Evolutionary conservation across 2,888 invertebrate species (phyloP).

Genomic region (Epinotia nisella): DNA sequence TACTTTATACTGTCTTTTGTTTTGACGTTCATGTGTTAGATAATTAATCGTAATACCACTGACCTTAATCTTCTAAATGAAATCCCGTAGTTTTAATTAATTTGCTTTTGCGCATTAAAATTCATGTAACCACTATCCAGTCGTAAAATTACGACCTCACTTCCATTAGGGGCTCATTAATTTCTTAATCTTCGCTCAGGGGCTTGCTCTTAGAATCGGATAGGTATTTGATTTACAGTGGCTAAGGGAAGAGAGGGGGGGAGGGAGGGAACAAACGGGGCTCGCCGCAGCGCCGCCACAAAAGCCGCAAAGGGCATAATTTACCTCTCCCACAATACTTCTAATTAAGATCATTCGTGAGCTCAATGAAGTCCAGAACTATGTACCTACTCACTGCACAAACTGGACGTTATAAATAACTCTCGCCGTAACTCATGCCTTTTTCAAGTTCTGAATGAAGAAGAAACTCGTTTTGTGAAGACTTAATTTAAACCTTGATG

Average conservation of each 20-base stretch:
- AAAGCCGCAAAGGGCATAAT: constrained; percentile 70
- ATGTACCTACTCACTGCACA: constrained; percentile 68
- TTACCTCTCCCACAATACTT: constrained; percentile 79
- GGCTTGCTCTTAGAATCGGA: constrained; percentile 65
- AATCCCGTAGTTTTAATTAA: constrained; percentile 53
- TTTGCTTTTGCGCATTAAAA: constrained; percentile 68
- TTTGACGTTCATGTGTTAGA: constrained; percentile 36
- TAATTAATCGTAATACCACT: constrained; percentile 42
- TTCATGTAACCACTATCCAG: constrained; percentile 49
- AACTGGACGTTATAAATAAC: constrained; percentile 82
- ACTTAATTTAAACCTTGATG: constrained; percentile 57
- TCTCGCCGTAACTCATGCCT: constrained; percentile 76
- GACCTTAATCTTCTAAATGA: constrained; percentile 36
- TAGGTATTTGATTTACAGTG: constrained; percentile 76
- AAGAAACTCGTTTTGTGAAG: constrained; percentile 49
- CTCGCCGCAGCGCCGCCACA: constrained; percentile 57
- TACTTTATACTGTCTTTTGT: constrained; percentile 25
- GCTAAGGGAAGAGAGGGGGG: constrained; percentile 45
- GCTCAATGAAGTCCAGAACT: constrained; percentile 72
- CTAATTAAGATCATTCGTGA: constrained; percentile 83
- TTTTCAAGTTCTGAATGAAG: constrained; percentile 66
- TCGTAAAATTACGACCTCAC: constrained; percentile 55
- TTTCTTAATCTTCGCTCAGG: constrained; percentile 76
- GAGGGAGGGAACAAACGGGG: constrained; percentile 49
- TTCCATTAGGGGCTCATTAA: constrained; percentile 80